A percentile compares a stretch with the other conserved stretches of the same genome.
These are phyloP conservation scores for Brachionus koreanus DNA, from an alignment of 1,140 invertebrate genomes.

Conservation along the genomic window DNA sequence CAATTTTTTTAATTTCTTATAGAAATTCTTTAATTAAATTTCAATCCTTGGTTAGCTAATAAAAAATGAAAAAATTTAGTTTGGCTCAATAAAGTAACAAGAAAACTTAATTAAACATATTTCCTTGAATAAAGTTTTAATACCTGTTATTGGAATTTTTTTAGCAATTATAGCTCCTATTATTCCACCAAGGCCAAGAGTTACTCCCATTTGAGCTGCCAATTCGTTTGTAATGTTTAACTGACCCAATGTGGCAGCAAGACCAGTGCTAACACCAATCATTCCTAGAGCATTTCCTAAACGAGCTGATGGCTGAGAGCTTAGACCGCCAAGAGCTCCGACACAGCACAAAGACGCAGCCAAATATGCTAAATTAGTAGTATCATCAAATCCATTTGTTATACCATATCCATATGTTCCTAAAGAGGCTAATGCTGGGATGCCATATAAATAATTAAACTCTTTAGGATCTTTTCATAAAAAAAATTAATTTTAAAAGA, in stretches of 20 bases:
- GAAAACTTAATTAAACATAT: not conserved
- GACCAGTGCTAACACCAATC: conserved; percentile 67
- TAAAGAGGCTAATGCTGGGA: conserved; percentile 71
- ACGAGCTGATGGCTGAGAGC: conserved; percentile 72
- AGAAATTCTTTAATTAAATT: no score
- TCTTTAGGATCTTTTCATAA: conserved; percentile 70
- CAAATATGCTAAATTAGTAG: conserved; percentile 80
- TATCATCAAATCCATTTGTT: conserved; percentile 68
- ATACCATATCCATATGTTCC: conserved; percentile 69
- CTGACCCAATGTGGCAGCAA: conserved; percentile 34
- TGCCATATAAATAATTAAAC: conserved; percentile 74
- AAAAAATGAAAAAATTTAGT: no score
- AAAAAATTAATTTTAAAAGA: conserved; percentile 14
- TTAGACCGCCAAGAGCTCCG: conserved; percentile 73
- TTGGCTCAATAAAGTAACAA: no score
- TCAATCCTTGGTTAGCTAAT: no score
- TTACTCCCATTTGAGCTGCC: conserved; percentile 4
- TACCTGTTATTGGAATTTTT: conserved; percentile 72
- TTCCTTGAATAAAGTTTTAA: not conserved
- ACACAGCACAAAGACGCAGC: conserved; percentile 80
- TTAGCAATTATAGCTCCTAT: conserved; percentile 71
- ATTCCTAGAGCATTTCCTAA: conserved; percentile 71
- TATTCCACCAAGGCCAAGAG: conserved; percentile 59
- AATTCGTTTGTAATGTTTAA: not conserved
- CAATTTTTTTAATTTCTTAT: no score